phyloP scores from a whole-genome alignment of 2,888 invertebrate genomes.

The Ryuthela nishihirai region DNA sequence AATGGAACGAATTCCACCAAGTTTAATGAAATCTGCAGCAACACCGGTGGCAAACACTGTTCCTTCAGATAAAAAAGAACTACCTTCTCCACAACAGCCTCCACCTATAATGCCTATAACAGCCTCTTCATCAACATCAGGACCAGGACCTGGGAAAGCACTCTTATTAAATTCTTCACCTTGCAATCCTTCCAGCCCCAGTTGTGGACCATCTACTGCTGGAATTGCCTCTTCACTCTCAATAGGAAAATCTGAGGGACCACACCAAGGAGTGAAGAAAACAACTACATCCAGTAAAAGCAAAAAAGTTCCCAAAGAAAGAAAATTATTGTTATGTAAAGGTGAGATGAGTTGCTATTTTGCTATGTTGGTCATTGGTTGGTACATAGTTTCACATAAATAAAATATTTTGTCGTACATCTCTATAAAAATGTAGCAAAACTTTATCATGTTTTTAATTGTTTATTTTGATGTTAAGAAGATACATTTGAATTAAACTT shows the following conservation, averaged over 20 bases:
- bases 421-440: too few species aligned
- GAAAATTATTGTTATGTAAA: constrained; percentile 46
- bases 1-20: constrained; percentile 48
- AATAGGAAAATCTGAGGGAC: neutral
- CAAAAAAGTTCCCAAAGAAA: constrained; percentile 36
- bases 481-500: too few species aligned
- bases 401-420: too few species aligned
- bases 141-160: neutral
- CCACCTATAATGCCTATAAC: constrained; percentile 19
- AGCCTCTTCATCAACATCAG: neutral
- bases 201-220: neutral
- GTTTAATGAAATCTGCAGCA: constrained; percentile 37
- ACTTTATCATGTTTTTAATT: too few species aligned
- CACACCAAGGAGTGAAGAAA: neutral
- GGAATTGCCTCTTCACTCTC: neutral
- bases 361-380: too few species aligned
- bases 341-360: constrained; percentile 37
- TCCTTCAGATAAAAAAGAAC: constrained; percentile 26
- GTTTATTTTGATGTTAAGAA: too few species aligned
- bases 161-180: neutral
- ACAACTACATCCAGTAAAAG: constrained; percentile 18
- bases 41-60: constrained; percentile 4
- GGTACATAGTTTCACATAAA: too few species aligned
- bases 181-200: neutral
- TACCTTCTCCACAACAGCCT: constrained; percentile 39